Conservation (phyloP, 2,888 invertebrate genomes). For the Danaus chrysippus region DNA sequence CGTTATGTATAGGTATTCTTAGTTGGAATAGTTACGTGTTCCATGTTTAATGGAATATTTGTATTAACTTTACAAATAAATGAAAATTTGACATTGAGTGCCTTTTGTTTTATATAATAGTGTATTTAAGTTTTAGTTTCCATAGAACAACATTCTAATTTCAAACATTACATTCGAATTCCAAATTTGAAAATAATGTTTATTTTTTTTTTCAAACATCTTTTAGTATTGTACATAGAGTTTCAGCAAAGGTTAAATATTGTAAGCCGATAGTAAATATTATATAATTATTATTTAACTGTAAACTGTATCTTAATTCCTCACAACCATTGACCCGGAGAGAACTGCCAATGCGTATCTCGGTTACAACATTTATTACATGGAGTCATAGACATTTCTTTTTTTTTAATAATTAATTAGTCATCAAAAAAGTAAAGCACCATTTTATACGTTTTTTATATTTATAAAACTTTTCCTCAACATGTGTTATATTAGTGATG, state of each 20-base stretch:
- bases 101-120: no score
- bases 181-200: no score
- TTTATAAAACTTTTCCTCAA: not conserved
- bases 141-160: no score
- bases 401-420: not conserved
- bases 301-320: slow-evolving; percentile 28
- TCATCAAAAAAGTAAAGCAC: not conserved
- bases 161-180: no score
- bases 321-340: slow-evolving; percentile 25
- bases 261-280: slow-evolving; percentile 8
- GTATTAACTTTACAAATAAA: no score
- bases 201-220: no score
- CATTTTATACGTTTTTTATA: not conserved
- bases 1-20: no score
- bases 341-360: slow-evolving; percentile 23
- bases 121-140: no score
- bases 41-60: no score
- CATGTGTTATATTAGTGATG: not conserved
- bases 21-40: no score
- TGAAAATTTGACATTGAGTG: no score
- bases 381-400: slow-evolving; percentile 1
- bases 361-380: slow-evolving; percentile 18
- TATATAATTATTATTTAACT: slow-evolving; percentile 27
- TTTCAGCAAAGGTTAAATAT: not conserved
- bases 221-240: no score